Conservation (phyloP, 2,888 invertebrate genomes). For the Ptilodon capucinus region DNA sequence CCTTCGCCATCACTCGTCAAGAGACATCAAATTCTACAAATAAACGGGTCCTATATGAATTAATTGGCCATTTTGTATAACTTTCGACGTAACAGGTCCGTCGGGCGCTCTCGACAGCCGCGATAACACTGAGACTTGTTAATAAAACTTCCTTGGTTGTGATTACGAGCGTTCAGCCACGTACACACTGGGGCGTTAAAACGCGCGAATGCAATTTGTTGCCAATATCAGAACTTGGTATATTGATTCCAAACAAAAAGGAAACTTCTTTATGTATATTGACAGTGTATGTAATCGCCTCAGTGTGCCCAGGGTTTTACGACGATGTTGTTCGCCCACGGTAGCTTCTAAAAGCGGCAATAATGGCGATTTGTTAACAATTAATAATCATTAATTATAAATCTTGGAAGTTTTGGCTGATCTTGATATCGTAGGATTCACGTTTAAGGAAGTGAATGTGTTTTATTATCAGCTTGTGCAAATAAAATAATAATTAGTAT, state of each 20-base stretch:
- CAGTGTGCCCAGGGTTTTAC: no score
- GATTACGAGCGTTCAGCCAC: background rate
- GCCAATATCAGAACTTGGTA: no score
- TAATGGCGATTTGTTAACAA: constrained; percentile 4
- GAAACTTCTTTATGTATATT: no score
- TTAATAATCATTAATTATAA: constrained; percentile 7
- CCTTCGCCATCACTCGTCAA: constrained; percentile 9
- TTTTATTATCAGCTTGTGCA: background rate
- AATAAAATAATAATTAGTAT: background rate
- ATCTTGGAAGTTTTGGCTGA: background rate
- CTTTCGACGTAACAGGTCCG: background rate
- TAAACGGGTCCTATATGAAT: background rate
- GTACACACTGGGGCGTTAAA: no score
- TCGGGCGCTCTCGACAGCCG: background rate
- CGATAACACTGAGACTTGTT: background rate
- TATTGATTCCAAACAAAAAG: no score
- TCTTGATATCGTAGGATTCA: background rate
- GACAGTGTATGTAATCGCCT: no score
- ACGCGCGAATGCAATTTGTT: no score
- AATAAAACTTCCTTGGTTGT: constrained; percentile 3
- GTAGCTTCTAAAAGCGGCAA: background rate
- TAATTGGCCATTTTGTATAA: constrained; percentile 1
- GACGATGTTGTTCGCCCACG: constrained; percentile 8
- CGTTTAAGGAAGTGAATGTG: background rate
- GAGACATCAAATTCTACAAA: background rate